Percentiles rank a stretch among this genome's conserved stretches.
These are phyloP conservation scores for Acholoe squamosa DNA, from an alignment of 2,888 invertebrate species.

Conservation along the genomic window DNA sequence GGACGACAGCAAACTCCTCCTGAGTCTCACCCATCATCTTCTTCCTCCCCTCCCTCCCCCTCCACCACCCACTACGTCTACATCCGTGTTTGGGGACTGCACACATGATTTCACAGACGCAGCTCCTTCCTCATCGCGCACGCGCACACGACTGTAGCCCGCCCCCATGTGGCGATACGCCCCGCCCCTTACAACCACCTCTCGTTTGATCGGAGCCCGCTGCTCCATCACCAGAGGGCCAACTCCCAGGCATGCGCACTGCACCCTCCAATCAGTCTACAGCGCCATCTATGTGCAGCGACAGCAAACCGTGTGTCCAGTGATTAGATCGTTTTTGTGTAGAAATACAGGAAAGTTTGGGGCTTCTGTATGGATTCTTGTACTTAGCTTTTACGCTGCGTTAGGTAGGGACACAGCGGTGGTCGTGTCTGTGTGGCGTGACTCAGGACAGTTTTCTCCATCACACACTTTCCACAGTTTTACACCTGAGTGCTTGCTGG, in stretches of 20 bases:
- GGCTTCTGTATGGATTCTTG: background rate
- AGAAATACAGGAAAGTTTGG: background rate
- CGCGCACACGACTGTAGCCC: background rate
- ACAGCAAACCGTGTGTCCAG: background rate
- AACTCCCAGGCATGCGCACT: background rate
- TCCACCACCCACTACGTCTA: background rate
- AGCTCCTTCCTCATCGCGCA: background rate
- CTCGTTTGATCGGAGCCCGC: slow-evolving; percentile 25
- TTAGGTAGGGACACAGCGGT: background rate
- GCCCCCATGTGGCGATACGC: background rate
- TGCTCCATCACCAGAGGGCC: background rate
- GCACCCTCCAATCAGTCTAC: background rate
- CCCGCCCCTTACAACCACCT: slow-evolving; percentile 4
- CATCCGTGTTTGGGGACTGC: slow-evolving; percentile 1
- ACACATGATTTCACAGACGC: slow-evolving; percentile 22
- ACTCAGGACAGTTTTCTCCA: too few species aligned
- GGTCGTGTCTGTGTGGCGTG: background rate
- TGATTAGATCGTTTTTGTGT: slow-evolving; percentile 1
- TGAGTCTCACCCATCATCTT: background rate
- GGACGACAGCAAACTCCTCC: too few species aligned
- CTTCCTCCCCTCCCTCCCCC: background rate
- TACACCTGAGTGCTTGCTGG: background rate
- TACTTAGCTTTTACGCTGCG: background rate
- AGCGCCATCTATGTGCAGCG: background rate
- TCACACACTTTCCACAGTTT: too few species aligned